A percentile compares a stretch with the other conserved stretches of the same genome.
Conservation (phyloP, 2,797 vertebrate genomes). For the Eulemur rubriventer region DNA sequence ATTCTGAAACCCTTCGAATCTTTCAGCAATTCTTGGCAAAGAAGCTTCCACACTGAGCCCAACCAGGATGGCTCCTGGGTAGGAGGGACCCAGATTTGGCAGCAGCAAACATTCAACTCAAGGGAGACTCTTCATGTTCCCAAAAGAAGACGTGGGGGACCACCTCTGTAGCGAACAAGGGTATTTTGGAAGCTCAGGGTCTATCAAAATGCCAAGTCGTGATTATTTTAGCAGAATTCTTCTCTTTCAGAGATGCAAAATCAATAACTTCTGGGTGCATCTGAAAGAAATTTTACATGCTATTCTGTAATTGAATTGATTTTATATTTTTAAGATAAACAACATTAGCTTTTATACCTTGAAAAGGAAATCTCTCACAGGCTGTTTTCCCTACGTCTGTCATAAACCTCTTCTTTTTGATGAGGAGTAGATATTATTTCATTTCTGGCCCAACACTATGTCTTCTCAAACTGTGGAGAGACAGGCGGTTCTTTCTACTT, state of each 20-base stretch:
- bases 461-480: background rate
- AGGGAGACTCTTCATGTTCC: background rate
- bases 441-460: background rate
- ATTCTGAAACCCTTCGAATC: constrained; percentile 76
- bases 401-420: background rate
- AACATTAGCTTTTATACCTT: background rate
- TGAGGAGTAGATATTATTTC: background rate
- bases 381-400: background rate
- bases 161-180: background rate
- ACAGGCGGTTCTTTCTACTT: background rate
- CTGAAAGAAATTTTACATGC: constrained; percentile 31
- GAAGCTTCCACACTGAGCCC: constrained; percentile 19
- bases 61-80: constrained; percentile 57
- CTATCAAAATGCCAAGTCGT: background rate
- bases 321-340: constrained; percentile 59
- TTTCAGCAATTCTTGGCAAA: constrained; percentile 78
- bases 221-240: constrained; percentile 21
- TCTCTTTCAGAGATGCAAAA: constrained; percentile 21
- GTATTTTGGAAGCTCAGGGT: background rate
- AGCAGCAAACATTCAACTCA: constrained; percentile 34
- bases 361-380: background rate
- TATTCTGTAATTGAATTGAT: constrained; percentile 44
- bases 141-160: background rate
- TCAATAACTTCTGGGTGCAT: constrained; percentile 30
- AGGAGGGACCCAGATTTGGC: constrained; percentile 67